phyloP scores from a whole-genome alignment of 2,113 vertebrate genomes.

The Hippocampus abdominalis region DNA sequence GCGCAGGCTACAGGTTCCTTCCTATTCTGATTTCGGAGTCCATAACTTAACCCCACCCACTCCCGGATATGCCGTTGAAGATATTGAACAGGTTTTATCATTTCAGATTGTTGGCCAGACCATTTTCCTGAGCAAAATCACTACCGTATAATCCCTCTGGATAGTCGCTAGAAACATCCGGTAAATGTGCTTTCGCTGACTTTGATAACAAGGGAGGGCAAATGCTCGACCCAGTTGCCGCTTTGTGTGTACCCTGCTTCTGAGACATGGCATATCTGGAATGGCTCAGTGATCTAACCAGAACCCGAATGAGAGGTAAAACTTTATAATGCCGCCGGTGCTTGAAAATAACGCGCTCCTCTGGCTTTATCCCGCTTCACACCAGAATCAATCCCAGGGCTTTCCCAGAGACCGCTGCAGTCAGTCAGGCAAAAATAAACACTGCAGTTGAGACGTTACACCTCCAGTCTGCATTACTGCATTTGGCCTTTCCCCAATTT shows the following conservation, averaged over 20 bases:
- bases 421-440: slow-evolving; percentile 47
- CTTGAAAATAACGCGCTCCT: slow-evolving; percentile 1
- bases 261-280: background rate
- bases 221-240: background rate
- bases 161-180: no score
- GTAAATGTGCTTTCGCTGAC: no score
- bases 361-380: background rate
- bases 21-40: no score
- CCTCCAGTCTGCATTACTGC: slow-evolving; percentile 48
- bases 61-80: background rate
- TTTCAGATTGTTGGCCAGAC: no score
- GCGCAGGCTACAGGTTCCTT: background rate
- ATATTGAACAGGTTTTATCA: background rate
- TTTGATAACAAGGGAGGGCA: no score
- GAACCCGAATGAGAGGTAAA: background rate
- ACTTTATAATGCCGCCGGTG: background rate
- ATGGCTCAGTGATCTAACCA: background rate
- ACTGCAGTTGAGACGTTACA: slow-evolving; percentile 18
- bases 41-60: no score
- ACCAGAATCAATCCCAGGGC: slow-evolving; percentile 6
- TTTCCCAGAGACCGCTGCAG: slow-evolving; percentile 11
- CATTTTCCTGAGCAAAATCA: no score
- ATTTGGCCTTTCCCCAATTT: slow-evolving; percentile 38
- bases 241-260: background rate
- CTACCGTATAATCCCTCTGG: no score